Evolutionary conservation across 2,113 vertebrate species (phyloP), one percentile per base, ranked within the genome.

Genomic region (Gambusia affinis): DNA sequence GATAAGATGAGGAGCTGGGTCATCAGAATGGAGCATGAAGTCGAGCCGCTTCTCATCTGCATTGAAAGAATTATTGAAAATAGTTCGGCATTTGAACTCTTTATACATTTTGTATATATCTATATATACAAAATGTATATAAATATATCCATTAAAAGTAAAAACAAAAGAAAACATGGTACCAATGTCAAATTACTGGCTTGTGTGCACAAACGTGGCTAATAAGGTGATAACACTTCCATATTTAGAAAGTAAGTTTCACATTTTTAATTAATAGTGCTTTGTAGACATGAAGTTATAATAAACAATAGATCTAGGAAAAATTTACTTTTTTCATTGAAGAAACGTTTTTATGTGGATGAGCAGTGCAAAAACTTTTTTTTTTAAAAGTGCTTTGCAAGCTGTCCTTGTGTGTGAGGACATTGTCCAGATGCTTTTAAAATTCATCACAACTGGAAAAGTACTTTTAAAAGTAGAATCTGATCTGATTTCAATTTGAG

Each of bases 401-500:
- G 17, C 44, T 57, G 10, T n/a, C 22, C 24, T 10, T 57, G 19
- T 24, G 51, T 57, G 24, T n/a, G 22, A 5, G 39, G 39, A 57
- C 22, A n/a, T 3, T 8, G 19, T 24, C 51, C 24, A 24, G 24
- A n/a, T 57, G 22, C 19, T 19, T 57, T 57, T n/a, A 22, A 57
- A 57, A 54, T 6, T 22, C 24, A 54, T 54, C 70, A 75, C 37
- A 69, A 60, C 33, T 51, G 64, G 27, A 70, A 47, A 29, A 54
- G 47, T 35, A 57, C 7, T 22, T 73, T 60, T 64, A 70, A 57
- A 57, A n/a, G 6, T 2, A 24, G 8, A n/a, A 54, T 10, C 22
- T 57, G 51, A 24, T 57, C 8, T 57, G 51, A 57, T 57, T 57
- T 57, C 24, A 47, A 47, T 47, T 47, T 47, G 17, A 17, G 17